Conservation (phyloP, 2,888 invertebrate genomes). For the Perdita meconis region DNA sequence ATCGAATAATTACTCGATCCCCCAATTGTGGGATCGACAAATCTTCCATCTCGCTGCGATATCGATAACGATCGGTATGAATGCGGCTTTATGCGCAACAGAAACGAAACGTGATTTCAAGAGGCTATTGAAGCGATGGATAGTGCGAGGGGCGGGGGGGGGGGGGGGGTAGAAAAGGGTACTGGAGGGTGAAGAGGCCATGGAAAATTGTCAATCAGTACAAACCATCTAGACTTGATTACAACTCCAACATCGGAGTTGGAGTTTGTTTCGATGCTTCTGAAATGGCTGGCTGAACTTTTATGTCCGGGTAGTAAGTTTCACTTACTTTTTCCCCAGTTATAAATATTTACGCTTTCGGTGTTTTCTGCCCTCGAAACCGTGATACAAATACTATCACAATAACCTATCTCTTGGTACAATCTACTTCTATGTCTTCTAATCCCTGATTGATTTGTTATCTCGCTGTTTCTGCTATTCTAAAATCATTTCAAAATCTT, state of each 20-base stretch:
- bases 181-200: slow-evolving; percentile 57
- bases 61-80: slow-evolving; percentile 33
- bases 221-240: slow-evolving; percentile 78
- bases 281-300: slow-evolving; percentile 69
- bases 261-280: slow-evolving; percentile 67
- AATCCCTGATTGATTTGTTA: no score
- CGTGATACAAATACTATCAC: no score
- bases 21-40: neutral
- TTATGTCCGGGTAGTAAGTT: slow-evolving; percentile 56
- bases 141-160: slow-evolving; percentile 43
- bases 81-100: slow-evolving; percentile 56
- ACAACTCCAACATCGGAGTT: slow-evolving; percentile 68
- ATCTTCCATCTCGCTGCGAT: neutral
- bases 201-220: slow-evolving; percentile 80
- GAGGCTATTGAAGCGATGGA: slow-evolving; percentile 51
- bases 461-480: no score
- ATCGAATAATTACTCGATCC: neutral
- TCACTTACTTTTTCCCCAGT: slow-evolving; percentile 32
- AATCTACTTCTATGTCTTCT: no score
- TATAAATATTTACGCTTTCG: slow-evolving; percentile 54
- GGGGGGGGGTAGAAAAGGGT: slow-evolving; percentile 42
- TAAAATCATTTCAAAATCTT: no score
- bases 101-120: slow-evolving; percentile 65
- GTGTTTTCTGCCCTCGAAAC: neutral
- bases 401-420: no score